Conservation (phyloP, 2,113 vertebrate species). For the Danio rerio region GRCz12tu NC_133192.1:12705501-12706000, state of each 20-base stretch:
- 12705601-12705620: conserved; percentile 87
- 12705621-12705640: conserved; percentile 95
- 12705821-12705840: background rate
- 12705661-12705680: conserved; percentile 95
- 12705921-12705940: background rate
- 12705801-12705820: background rate
- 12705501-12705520: conserved; percentile 94
- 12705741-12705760: conserved; percentile 79
- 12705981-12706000: conserved; percentile 1
- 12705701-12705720: conserved; percentile 90
- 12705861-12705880: background rate
- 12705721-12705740: conserved; percentile 88
- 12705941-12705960: background rate
- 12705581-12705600: conserved; percentile 91
- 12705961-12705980: background rate
- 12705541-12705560: conserved; percentile 90
- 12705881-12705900: too few species aligned
- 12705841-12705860: conserved; percentile 3
- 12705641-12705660: conserved; percentile 90
- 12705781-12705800: background rate
- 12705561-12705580: conserved; percentile 92
- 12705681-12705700: conserved; percentile 94
- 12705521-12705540: conserved; percentile 90
- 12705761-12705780: background rate
- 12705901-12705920: background rate